Evolutionary conservation across 2,113 vertebrate species (phyloP).

Genomic region (Mixornis gularis): DNA sequence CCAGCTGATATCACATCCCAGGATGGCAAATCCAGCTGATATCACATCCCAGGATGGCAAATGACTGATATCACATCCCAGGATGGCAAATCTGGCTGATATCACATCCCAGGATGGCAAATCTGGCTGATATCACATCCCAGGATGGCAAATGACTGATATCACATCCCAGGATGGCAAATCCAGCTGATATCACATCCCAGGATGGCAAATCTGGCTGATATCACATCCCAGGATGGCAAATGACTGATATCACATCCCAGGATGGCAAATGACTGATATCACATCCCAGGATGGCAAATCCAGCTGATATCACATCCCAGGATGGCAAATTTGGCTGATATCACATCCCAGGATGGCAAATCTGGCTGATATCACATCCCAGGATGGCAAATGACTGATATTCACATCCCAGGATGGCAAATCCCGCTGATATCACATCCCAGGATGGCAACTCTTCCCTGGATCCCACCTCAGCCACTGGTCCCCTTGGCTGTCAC

Average conservation of each 20-base stretch:
- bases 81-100: fast-evolving
- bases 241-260: fast-evolving
- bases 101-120: not conserved
- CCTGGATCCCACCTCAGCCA: not conserved
- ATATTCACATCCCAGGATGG: not conserved
- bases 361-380: not conserved
- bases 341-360: not conserved
- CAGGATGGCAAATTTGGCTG: fast-evolving
- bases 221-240: not conserved
- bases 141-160: not conserved
- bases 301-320: not conserved
- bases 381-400: fast-evolving
- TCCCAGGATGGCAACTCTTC: not conserved
- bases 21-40: not conserved
- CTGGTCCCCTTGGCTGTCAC: not conserved
- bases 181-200: not conserved
- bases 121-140: fast-evolving
- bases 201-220: too few relatives aligned
- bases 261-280: not conserved
- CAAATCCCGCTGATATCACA: fast-evolving
- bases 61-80: not conserved
- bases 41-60: not conserved
- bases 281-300: not conserved
- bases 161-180: too few relatives aligned
- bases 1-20: not conserved